Evolutionary conservation across 30 jellyfish, hydroid and myxozoan species (phyloP), one percentile per base, ranked within the genome.

Genomic region (Hydra vulgaris): DNA sequence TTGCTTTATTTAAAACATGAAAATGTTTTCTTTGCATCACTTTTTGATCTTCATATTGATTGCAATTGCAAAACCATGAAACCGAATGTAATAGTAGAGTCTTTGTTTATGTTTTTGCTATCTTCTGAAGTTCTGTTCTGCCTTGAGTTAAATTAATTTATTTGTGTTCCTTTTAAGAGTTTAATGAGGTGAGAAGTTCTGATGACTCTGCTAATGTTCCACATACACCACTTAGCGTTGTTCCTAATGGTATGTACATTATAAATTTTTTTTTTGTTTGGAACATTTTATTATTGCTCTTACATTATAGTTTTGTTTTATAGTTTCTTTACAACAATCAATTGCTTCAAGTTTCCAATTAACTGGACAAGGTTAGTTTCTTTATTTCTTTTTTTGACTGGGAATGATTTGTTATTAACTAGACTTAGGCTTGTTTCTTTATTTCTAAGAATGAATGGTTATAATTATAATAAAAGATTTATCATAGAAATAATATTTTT

Each of bases 141-240:
- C n/a, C n/a, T n/a, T n/a, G n/a, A n/a, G n/a, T n/a, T n/a, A 40
- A 40, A 40, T 40, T 40, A 40, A 40, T 12, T 40, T 40, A 3
- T 40, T 12, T 40, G n/a, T n/a, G n/a, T 40, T 40, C 12, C 12
- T 40, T 40, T 40, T 3, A 40, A 40, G 61, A 40, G 61, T 40
- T 40, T 40, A 40, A 12, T 40, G 61, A 40, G 61, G 61, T 86
- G 8, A 83, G 87, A 74, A 78, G 77, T 20, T 95, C 96, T 23
- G 95, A 89, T 21, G 98, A 92, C 26, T 94, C 87, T 66, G 95
- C 95, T 22, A 90, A 89, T 74, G 98, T 92, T 8, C 98, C 98
- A 17, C 72, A 75, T 23, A 90, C 97, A 53, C 95, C 97, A 19
- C 74, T 90, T 21, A 93, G 97, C 23, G 78, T 91, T 23, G 96